Percentiles rank a stretch among this genome's conserved stretches.
phyloP scores from a whole-genome alignment of 1,140 invertebrate species.

The Trissolcus basalis region DNA sequence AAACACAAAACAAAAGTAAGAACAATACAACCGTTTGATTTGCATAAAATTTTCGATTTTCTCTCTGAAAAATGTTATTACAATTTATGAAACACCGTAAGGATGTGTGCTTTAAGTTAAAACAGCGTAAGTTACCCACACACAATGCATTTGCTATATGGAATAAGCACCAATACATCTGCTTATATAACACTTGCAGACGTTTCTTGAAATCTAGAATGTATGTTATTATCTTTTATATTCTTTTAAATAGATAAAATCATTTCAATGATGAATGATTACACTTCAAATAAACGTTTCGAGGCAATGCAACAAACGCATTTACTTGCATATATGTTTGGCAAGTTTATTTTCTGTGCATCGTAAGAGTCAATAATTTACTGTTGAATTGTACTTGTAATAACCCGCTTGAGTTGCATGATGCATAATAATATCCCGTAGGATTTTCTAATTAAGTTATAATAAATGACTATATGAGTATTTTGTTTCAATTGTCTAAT shows the following conservation, averaged over 20 bases:
- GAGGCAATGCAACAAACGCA: background rate
- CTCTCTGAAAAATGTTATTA: constrained; percentile 35
- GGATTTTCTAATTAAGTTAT: constrained; percentile 24
- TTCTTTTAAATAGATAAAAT: constrained; percentile 21
- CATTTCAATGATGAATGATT: constrained; percentile 36
- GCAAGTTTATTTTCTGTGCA: constrained; percentile 32
- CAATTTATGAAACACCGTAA: constrained; percentile 41
- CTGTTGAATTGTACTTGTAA: constrained; percentile 40
- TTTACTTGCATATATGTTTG: background rate
- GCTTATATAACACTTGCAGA: constrained; percentile 35
- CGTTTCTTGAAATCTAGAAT: constrained; percentile 26
- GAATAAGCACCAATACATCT: constrained; percentile 40
- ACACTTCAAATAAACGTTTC: constrained; percentile 21
- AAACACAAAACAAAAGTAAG: constrained; percentile 1
- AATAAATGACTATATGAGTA: background rate
- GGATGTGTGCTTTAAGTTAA: constrained; percentile 26
- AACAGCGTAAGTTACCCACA: constrained; percentile 25
- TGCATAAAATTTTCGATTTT: constrained; percentile 35
- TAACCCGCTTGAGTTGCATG: constrained; percentile 15
- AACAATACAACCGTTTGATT: constrained; percentile 40
- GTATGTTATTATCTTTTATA: constrained; percentile 30
- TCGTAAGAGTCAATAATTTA: constrained; percentile 23
- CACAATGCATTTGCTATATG: constrained; percentile 25
- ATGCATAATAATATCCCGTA: constrained; percentile 11
- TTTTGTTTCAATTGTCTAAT: background rate